A percentile compares a stretch with the other conserved stretches of the same genome.
phyloP scores from a whole-genome alignment of 2,113 vertebrate genomes.

The Dissostichus mawsoni region DNA sequence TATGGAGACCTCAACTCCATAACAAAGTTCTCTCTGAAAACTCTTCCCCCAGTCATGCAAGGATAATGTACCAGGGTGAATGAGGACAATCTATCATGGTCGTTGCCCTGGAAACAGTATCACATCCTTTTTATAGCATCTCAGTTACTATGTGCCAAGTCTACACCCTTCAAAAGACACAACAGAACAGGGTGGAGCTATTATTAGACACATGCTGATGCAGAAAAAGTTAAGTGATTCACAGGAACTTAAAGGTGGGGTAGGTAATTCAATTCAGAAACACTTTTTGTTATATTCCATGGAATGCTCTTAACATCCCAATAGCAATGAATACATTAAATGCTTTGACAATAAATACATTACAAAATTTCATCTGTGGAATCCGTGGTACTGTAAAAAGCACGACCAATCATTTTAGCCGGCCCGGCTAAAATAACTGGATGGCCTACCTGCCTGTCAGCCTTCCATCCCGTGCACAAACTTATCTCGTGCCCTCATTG shows the following conservation, averaged over 20 bases:
- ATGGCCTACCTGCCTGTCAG: too few relatives aligned
- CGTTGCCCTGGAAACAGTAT: slow-evolving; percentile 59
- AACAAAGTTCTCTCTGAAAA: slow-evolving; percentile 17
- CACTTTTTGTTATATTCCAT: too few relatives aligned
- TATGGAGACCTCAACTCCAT: slow-evolving; percentile 19
- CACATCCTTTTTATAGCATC: slow-evolving; percentile 37
- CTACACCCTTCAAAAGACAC: slow-evolving; percentile 46
- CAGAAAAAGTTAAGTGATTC: slow-evolving; percentile 61
- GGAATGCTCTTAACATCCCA: too few relatives aligned
- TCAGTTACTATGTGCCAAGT: slow-evolving; percentile 25
- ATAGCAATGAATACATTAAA: too few relatives aligned
- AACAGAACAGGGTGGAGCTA: slow-evolving; percentile 55
- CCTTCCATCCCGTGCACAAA: too few relatives aligned
- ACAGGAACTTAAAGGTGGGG: slow-evolving; percentile 19
- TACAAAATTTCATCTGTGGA: too few relatives aligned
- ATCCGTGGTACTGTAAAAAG: too few relatives aligned
- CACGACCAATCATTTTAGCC: too few relatives aligned
- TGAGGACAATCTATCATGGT: slow-evolving; percentile 22
- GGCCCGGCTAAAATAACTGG: too few relatives aligned
- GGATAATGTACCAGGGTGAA: slow-evolving; percentile 24
- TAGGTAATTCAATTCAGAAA: too few relatives aligned
- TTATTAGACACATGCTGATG: slow-evolving; percentile 71
- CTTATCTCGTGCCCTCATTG: too few relatives aligned
- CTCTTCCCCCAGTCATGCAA: slow-evolving; percentile 33
- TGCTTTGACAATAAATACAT: too few relatives aligned